A percentile compares a stretch with the other conserved stretches of the same genome.
These are phyloP conservation scores for Sebastes miniatus DNA, from an alignment of 2,797 vertebrate genomes.

Conservation along the genomic window DNA sequence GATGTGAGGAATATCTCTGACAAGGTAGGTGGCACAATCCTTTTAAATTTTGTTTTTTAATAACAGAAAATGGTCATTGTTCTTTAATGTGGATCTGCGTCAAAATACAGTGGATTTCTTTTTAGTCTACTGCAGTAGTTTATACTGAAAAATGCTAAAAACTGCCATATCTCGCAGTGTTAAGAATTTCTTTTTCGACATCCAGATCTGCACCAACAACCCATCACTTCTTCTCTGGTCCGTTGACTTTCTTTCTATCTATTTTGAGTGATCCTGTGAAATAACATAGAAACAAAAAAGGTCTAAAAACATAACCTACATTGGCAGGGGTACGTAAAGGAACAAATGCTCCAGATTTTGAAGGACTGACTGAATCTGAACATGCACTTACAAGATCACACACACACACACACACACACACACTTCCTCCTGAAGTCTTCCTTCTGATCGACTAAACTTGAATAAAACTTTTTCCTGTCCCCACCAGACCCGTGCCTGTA, in stretches of 20 bases:
- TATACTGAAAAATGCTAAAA: no score
- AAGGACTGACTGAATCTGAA: neutral
- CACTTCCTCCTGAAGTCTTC: neutral
- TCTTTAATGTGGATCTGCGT: neutral
- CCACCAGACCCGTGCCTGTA: slow-evolving; percentile 93
- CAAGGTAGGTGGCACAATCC: no score
- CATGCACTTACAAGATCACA: neutral
- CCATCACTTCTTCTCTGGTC: no score
- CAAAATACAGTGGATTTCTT: neutral
- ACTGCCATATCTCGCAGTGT: no score
- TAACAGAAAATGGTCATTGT: no score
- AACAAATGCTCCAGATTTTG: neutral
- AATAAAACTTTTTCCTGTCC: neutral
- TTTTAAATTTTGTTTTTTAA: neutral
- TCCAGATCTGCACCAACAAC: neutral
- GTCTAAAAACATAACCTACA: neutral
- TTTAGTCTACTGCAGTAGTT: no score
- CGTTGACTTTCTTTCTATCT: neutral
- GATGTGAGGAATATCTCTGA: neutral
- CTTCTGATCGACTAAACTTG: neutral
- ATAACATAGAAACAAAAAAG: neutral
- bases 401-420: no score
- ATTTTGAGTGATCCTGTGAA: neutral
- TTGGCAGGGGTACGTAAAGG: neutral
- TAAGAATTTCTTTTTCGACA: neutral